Conservation (phyloP, 2,797 vertebrate genomes). For the Loriculus beryllinus region DNA sequence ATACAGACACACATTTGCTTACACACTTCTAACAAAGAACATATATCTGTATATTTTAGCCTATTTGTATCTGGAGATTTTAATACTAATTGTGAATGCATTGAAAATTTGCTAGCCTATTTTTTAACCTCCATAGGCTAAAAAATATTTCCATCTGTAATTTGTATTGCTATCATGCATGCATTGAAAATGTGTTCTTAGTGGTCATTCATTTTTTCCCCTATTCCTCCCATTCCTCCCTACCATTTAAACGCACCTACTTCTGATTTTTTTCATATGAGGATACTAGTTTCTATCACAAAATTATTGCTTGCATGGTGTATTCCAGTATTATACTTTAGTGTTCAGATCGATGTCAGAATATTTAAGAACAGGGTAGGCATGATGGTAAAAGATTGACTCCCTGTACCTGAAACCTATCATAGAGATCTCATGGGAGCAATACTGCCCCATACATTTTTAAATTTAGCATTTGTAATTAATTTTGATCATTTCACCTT, state of each 20-base stretch:
- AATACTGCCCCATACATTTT: background rate
- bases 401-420: background rate
- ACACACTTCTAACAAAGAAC: background rate
- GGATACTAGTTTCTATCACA: background rate
- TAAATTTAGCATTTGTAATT: conserved; percentile 17
- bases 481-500: background rate
- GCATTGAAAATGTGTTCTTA: background rate
- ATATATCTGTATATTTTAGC: background rate
- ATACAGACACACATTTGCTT: background rate
- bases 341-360: background rate
- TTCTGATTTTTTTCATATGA: background rate
- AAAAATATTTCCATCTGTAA: background rate
- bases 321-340: background rate
- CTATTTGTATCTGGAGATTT: background rate
- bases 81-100: background rate
- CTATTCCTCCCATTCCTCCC: background rate
- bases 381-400: background rate
- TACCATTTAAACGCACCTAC: background rate
- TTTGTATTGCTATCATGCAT: background rate
- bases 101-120: background rate
- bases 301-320: background rate
- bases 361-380: background rate
- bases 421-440: background rate
- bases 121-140: background rate
- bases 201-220: background rate